phyloP scores from a whole-genome alignment of 1,140 invertebrate genomes.

The Conus betulinus region DNA sequence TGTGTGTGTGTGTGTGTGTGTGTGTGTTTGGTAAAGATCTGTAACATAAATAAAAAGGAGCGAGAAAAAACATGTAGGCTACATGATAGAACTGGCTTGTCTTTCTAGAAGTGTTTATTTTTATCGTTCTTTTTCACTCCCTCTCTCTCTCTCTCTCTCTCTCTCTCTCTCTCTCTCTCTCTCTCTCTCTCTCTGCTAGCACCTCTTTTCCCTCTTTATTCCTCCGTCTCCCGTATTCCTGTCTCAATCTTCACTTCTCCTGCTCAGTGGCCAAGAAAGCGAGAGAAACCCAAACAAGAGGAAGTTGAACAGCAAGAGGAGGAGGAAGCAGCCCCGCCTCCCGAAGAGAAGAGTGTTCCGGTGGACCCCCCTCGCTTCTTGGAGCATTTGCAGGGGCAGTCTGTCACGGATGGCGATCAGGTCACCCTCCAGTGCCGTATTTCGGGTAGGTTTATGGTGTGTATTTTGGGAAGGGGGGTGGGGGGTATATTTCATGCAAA shows the following conservation, averaged over 20 bases:
- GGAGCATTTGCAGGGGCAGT: slow-evolving; percentile 69
- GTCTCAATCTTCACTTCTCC: neutral
- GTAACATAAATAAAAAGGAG: too few species aligned
- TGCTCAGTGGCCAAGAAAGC: slow-evolving; percentile 33
- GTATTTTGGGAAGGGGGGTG: neutral
- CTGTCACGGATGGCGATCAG: slow-evolving; percentile 90
- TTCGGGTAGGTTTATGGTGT: slow-evolving; percentile 78
- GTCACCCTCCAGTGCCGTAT: slow-evolving; percentile 90
- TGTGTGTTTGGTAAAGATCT: too few species aligned
- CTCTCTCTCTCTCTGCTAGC: too few species aligned
- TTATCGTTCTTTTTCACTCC: too few species aligned
- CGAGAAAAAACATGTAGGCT: too few species aligned
- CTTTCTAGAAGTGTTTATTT: too few species aligned
- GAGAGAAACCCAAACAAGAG: neutral
- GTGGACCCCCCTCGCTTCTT: slow-evolving; percentile 58
- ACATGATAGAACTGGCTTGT: too few species aligned
- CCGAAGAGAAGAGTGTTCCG: slow-evolving; percentile 34
- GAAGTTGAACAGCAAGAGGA: neutral
- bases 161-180: too few species aligned
- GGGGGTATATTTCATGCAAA: neutral
- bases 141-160: too few species aligned
- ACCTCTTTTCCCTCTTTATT: neutral
- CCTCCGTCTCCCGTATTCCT: neutral
- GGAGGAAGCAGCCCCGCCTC: slow-evolving; percentile 9
- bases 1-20: too few species aligned